Base-by-base conservation (phyloP, 2,113 vertebrate species). In the Pollachius pollachius region DNA sequence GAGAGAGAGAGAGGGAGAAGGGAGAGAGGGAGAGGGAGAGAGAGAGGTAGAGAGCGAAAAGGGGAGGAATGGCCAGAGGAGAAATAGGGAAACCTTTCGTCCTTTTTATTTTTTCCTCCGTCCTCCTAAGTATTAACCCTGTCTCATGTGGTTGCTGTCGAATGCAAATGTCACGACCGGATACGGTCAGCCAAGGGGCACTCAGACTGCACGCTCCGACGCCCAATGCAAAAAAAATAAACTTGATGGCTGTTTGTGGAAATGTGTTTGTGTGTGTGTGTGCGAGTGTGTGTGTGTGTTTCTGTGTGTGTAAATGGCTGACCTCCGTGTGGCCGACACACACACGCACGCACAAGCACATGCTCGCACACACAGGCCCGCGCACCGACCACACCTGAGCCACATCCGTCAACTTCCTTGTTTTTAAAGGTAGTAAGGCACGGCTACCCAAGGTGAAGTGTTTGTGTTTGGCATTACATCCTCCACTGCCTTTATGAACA, bases 141-240 rank as follows among this genome's bases (percentile, higher is more conserved):
- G 81, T 85, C 85, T 77, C 84, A 84, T 88, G 89, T 89, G 85
- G 85, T 92, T 89, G 84, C 92, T 86, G 88, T 90, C 84, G 80
- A 82, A 91, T 89, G 90, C 92, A 94, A 90, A 93, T 93, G 91
- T 92, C 93, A 91, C 87, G 89, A 94, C 92, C 94, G 73, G 67
- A 91, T 92, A 89, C 87, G 85, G 87, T 91, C 90, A 86, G 89
- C 93, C 93, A 89, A 80, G 83, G 86, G 91, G 90, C 75, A 77
- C 76, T 70, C 75, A 76, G 74, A 18, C 64, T 63, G 81, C 83
- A 89, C 83, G 83, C 41, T 48, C 41, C 7, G 12, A 9, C 2
- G 41, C 41, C 41, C 41, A 86, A 13, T 5, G 54, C 15, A n/a
- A 5, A 83, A 86, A 78, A 71, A 75, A 64, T 65, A 77, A 48